Base-by-base conservation (phyloP, 2,888 invertebrate genomes). In the Emmelina monodactyla region DNA sequence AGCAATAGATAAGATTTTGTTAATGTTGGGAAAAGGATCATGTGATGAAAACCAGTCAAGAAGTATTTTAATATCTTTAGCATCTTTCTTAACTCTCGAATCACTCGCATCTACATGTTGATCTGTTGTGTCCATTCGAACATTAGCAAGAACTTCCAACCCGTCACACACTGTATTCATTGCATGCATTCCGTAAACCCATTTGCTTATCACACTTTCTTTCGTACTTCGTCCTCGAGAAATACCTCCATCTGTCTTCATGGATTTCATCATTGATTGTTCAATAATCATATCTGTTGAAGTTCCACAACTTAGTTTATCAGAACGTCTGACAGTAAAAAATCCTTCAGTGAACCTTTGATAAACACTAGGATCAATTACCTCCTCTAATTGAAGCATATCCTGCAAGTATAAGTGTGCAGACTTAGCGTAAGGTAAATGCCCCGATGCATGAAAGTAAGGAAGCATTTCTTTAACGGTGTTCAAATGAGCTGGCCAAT, bases 191-290 rank as follows among this genome's bases (percentile, higher is more conserved):
- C 29, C 14, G 13, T 29, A 29, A 29, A 29, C 50, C 57, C 58
- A 60, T 55, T 58, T 62, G 42, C 58, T 50, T 41, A 62, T 46
- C n/a, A 59, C 59, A 43, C 56, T 58, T 7, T 62, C 55, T 52
- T 53, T 33, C 14, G 56, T 60, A 56, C 62, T 58, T 55, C 61
- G 46, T 6, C 62, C 60, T 50, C 54, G 61, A 55, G 60, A 33
- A 46, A 63, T 42, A 44, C 62, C 62, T 44, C 62, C 62, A 51
- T 56, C 53, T 53, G 56, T 61, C 31, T 53, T 57, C 54, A 64
- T 64, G 41, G 55, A 39, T 43, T 49, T 52, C 57, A 55, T 55
- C 42, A 53, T 41, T 19, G 48, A 45, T 31, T 53, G 52, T 22
- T 54, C 51, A 37, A 65, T 63, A 1, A 54, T 38, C 60, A 62